phyloP scores from a whole-genome alignment of 2,113 vertebrate species.

The Scomber japonicus region DNA sequence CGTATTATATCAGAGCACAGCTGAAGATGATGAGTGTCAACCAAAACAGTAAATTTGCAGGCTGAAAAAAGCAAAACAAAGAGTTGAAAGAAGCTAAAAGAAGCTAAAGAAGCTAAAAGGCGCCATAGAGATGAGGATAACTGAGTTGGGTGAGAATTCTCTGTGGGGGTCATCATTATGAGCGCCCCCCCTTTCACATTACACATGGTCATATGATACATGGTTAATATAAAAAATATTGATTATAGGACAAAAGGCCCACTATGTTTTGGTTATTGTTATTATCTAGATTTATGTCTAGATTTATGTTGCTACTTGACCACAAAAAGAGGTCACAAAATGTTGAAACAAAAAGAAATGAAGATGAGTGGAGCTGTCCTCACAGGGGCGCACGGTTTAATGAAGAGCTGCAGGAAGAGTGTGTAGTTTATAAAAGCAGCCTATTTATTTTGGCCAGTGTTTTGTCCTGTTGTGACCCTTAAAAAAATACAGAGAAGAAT shows the following conservation, averaged over 20 bases:
- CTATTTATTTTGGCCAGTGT: conserved; percentile 19
- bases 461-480: conserved; percentile 38
- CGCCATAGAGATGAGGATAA: no score
- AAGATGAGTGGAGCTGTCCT: conserved; percentile 28
- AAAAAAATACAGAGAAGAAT: background rate
- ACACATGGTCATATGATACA: background rate
- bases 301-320: conserved; percentile 24
- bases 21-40: no score
- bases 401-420: conserved; percentile 15
- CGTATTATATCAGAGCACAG: no score
- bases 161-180: no score
- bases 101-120: background rate
- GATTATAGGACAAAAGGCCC: background rate
- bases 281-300: background rate
- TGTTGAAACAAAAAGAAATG: conserved; percentile 27
- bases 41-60: no score
- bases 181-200: background rate
- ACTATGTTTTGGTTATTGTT: conserved; percentile 13
- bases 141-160: background rate
- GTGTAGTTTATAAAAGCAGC: background rate
- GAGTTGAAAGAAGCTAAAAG: background rate
- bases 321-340: conserved; percentile 20
- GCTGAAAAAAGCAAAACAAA: background rate
- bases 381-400: conserved; percentile 16
- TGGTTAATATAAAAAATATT: background rate